These are phyloP conservation scores for Tricholauxania praeusta DNA, from an alignment of 2,888 invertebrate species.

Conservation along the genomic window DNA sequence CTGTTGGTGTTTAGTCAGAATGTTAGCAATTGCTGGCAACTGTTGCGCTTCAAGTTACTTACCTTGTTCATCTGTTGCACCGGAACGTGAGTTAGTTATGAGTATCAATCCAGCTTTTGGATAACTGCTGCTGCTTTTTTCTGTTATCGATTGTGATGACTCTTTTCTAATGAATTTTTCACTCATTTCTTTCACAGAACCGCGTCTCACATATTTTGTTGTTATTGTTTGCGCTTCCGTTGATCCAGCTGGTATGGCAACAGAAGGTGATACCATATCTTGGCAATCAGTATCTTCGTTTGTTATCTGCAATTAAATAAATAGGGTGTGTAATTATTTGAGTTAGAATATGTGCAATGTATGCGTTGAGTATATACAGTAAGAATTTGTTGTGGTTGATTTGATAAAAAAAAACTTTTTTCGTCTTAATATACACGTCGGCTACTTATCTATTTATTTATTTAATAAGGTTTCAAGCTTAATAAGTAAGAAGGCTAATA, in stretches of 20 bases:
- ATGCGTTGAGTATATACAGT: too few species aligned
- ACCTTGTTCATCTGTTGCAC: slow-evolving; percentile 59
- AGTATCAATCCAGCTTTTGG: slow-evolving; percentile 83
- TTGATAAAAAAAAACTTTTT: too few species aligned
- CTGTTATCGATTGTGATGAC: slow-evolving; percentile 58
- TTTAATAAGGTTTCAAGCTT: too few species aligned
- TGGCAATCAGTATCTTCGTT: too few species aligned
- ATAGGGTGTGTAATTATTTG: too few species aligned
- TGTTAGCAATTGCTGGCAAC: background rate
- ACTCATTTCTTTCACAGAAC: slow-evolving; percentile 82
- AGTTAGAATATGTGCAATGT: too few species aligned
- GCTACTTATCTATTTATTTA: too few species aligned
- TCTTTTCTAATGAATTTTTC: slow-evolving; percentile 81
- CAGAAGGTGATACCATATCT: background rate
- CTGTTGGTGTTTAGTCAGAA: background rate
- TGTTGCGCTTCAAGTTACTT: slow-evolving; percentile 45
- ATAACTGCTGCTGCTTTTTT: slow-evolving; percentile 66
- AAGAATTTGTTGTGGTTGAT: too few species aligned
- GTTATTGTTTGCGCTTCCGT: slow-evolving; percentile 35
- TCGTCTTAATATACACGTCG: too few species aligned
- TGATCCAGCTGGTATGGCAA: slow-evolving; percentile 3
- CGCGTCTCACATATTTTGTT: slow-evolving; percentile 71
- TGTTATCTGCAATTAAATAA: too few species aligned
- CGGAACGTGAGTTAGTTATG: slow-evolving; percentile 70
- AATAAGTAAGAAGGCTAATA: too few species aligned